Percentiles rank a stretch among this genome's conserved stretches.
Evolutionary conservation across 1,140 invertebrate species (phyloP).

Genomic region (Eriosoma lanigerum): DNA sequence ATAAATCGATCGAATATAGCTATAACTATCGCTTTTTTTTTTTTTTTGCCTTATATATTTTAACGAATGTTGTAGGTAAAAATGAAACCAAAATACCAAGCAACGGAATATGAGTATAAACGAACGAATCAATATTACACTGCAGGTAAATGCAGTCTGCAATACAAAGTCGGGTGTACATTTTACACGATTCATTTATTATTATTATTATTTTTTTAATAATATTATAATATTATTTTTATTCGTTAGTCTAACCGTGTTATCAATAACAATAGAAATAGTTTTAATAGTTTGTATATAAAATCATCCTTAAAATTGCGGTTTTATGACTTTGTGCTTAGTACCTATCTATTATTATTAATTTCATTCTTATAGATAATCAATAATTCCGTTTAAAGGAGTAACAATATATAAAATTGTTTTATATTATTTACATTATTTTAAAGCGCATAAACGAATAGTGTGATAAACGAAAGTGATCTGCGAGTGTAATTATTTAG

Average conservation of each 20-base stretch:
- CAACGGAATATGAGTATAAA: not conserved
- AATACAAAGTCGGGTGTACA: not conserved
- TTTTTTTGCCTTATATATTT: no score
- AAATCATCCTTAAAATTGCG: slow-evolving; percentile 9
- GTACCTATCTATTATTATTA: no score
- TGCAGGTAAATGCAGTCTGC: no score
- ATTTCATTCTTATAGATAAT: not conserved
- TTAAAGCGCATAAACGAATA: not conserved
- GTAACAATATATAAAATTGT: not conserved
- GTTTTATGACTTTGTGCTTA: slow-evolving; percentile 1
- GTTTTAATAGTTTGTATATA: slow-evolving; percentile 23
- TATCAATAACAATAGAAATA: slow-evolving; percentile 20
- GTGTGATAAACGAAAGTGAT: not conserved
- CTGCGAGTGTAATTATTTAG: not conserved
- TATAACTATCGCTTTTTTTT: no score
- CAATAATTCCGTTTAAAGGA: not conserved
- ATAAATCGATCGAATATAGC: no score
- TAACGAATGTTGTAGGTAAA: no score
- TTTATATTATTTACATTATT: not conserved
- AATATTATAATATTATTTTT: not conserved
- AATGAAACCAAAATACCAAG: no score
- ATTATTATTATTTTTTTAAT: not conserved
- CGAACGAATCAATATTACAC: not conserved
- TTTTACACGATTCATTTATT: slow-evolving; percentile 19
- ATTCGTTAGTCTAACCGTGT: slow-evolving; percentile 17